phyloP scores from a whole-genome alignment of 2,113 vertebrate genomes.

The Hippoglossus stenolepis region DNA sequence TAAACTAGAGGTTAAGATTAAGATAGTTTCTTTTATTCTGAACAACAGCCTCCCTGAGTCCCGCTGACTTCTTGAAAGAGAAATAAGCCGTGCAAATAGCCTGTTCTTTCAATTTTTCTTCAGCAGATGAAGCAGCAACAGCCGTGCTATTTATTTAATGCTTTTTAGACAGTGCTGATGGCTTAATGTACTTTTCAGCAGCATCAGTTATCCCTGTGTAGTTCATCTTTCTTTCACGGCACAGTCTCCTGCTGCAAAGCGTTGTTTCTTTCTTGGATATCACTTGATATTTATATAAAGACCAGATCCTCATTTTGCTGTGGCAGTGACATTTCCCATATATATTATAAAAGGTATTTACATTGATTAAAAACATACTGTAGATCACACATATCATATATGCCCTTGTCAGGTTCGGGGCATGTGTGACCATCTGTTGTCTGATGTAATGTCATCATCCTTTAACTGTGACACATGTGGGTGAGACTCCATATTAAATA shows the following conservation, averaged over 20 bases:
- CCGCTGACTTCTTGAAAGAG: background rate
- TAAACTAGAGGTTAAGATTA: too few species aligned
- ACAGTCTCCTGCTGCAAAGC: background rate
- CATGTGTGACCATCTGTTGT: background rate
- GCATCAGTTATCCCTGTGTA: background rate
- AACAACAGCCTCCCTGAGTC: background rate
- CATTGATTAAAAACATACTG: background rate
- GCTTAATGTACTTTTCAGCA: slow-evolving; percentile 16
- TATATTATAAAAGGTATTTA: background rate
- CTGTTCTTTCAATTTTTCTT: background rate
- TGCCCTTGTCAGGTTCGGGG: background rate
- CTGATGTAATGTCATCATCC: background rate
- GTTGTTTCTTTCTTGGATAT: background rate
- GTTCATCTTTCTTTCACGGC: background rate
- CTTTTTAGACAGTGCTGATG: slow-evolving; percentile 4
- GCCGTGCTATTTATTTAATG: background rate
- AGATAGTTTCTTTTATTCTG: background rate
- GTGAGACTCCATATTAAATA: slow-evolving; percentile 12
- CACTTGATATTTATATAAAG: background rate
- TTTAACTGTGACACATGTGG: slow-evolving; percentile 1
- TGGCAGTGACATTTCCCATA: background rate
- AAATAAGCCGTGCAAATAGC: background rate
- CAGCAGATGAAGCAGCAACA: background rate
- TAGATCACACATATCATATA: background rate
- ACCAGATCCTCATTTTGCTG: background rate